phyloP scores from a whole-genome alignment of 2,888 invertebrate genomes.

The Agrotis segetum region DNA sequence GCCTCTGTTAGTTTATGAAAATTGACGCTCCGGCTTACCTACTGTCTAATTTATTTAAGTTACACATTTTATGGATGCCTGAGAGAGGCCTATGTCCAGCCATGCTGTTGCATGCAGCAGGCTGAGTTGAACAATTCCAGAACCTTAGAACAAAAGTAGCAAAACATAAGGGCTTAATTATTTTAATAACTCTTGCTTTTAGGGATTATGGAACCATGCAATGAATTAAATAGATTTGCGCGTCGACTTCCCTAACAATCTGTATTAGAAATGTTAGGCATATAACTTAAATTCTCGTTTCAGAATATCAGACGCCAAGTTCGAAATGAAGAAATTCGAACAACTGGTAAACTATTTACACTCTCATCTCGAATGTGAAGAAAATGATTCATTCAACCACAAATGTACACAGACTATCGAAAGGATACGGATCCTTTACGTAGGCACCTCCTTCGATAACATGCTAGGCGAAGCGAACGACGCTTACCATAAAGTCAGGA shows the following conservation, averaged over 20 bases:
- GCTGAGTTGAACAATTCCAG: not conserved
- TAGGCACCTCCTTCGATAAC: constrained; percentile 69
- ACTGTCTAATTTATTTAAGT: too few species aligned
- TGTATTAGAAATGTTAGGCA: not conserved
- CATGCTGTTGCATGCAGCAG: too few species aligned
- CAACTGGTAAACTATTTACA: constrained; percentile 74
- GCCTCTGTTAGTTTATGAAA: too few species aligned
- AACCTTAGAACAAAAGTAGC: too few species aligned
- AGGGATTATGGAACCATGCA: too few species aligned
- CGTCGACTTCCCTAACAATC: not conserved
- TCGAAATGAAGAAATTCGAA: constrained; percentile 81
- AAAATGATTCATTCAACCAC: constrained; percentile 37
- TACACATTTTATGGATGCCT: not conserved
- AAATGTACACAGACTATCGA: constrained; percentile 30
- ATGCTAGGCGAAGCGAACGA: constrained; percentile 69
- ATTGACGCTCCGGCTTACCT: not conserved
- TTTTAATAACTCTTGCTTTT: too few species aligned
- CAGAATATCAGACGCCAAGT: constrained; percentile 79
- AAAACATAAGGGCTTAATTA: too few species aligned
- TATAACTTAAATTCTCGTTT: constrained; percentile 40
- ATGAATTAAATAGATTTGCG: not conserved
- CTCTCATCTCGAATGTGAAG: constrained; percentile 55
- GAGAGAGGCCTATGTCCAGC: too few species aligned
- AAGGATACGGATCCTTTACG: constrained; percentile 63
- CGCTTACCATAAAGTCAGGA: constrained; percentile 69